These are phyloP conservation scores for Mus spretus DNA, from an alignment of 2,797 vertebrate species.

Conservation along the genomic window DNA sequence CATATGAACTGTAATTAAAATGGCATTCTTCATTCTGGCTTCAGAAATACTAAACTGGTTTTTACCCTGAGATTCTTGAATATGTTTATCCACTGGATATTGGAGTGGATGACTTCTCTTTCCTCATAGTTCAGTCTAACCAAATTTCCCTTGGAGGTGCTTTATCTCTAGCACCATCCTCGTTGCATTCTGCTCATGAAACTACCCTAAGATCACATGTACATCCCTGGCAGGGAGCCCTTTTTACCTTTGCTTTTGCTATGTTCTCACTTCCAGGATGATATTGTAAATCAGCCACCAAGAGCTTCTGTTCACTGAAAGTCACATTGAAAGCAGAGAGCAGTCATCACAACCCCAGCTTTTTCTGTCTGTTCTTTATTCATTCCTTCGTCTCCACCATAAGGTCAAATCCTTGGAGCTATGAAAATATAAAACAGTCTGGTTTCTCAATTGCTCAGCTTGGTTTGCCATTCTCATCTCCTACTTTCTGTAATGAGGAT, in stretches of 20 bases:
- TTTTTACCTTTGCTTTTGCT: neutral
- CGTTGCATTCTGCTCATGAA: neutral
- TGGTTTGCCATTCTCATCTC: neutral
- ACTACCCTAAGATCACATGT: neutral
- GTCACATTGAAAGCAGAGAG: neutral
- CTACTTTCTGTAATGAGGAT: neutral
- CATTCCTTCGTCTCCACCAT: neutral
- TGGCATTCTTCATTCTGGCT: neutral
- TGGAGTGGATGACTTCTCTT: constrained; percentile 25
- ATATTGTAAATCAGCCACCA: neutral
- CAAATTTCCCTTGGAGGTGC: neutral
- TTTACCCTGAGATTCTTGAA: neutral
- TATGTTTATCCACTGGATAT: neutral
- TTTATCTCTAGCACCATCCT: neutral
- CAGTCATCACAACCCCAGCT: neutral
- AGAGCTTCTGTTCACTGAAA: neutral
- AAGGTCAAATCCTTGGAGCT: neutral
- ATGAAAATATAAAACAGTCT: neutral
- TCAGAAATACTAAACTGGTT: neutral
- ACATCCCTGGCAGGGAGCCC: neutral
- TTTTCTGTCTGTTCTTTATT: neutral
- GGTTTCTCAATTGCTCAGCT: neutral
- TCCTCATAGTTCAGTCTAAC: neutral
- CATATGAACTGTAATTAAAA: neutral
- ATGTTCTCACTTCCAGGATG: neutral